Evolutionary conservation across 2,113 vertebrate species (phyloP).

Genomic region (Calonectris borealis): DNA sequence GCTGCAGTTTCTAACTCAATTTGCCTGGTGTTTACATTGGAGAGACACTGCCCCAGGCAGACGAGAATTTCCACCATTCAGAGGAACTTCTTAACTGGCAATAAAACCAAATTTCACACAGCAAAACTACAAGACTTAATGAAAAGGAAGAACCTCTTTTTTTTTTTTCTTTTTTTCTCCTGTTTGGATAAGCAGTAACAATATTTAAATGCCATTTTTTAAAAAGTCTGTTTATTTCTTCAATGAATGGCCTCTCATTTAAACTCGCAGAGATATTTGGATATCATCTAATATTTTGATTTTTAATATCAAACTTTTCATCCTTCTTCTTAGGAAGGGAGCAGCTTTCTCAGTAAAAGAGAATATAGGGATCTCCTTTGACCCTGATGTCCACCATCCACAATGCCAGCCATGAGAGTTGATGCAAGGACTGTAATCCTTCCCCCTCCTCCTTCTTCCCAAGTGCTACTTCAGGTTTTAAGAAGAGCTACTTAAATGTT

Average conservation of each 20-base stretch:
- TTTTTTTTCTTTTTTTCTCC: rapidly evolving
- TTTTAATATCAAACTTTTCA: neutral
- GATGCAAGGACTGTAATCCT: neutral
- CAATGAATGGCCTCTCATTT: neutral
- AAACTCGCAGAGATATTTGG: neutral
- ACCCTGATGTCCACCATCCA: no score
- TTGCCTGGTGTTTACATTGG: neutral
- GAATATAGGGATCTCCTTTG: neutral
- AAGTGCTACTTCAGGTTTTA: neutral
- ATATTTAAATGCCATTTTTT: neutral
- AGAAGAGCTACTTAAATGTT: neutral
- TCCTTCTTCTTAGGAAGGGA: neutral
- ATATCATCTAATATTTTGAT: neutral
- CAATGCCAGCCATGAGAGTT: neutral
- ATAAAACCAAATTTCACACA: neutral
- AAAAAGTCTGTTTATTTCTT: neutral
- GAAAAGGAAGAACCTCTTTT: neutral
- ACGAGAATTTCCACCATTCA: neutral
- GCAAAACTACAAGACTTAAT: neutral
- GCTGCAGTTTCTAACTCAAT: neutral
- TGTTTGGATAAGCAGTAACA: neutral
- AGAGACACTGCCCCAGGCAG: neutral
- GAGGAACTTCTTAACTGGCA: neutral
- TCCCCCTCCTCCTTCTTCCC: neutral
- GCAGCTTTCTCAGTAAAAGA: neutral